Conservation (phyloP, 2,888 invertebrate genomes). For the Xylota segnis region DNA sequence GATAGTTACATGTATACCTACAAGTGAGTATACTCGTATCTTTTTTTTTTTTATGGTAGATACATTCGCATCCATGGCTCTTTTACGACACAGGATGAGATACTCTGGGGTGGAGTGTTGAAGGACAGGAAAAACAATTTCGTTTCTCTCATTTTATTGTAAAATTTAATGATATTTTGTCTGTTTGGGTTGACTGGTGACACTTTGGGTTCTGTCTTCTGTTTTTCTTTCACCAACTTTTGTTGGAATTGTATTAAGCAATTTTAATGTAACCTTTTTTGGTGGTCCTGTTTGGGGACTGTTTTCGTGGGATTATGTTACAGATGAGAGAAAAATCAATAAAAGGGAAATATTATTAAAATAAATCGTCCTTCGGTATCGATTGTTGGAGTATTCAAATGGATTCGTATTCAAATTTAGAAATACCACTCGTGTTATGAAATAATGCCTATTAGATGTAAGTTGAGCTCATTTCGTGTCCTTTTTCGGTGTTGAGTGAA, state of each 20-base stretch:
- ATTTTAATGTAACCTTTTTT: slow-evolving; percentile 24
- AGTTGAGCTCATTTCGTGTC: background rate
- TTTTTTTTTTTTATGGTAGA: slow-evolving; percentile 4
- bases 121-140: slow-evolving; percentile 13
- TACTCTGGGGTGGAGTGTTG: background rate
- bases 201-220: slow-evolving; percentile 3
- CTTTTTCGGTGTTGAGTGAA: background rate
- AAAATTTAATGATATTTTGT: slow-evolving; percentile 21
- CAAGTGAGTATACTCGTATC: slow-evolving; percentile 9
- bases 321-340: background rate
- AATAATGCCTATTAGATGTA: background rate
- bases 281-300: no score
- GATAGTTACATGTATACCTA: background rate
- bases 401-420: background rate
- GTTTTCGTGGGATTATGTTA: no score
- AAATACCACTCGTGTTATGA: background rate
- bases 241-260: slow-evolving; percentile 1
- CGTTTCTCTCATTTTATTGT: slow-evolving; percentile 13
- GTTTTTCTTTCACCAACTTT: background rate
- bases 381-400: background rate
- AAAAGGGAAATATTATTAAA: background rate
- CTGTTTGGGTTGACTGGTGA: slow-evolving; percentile 24
- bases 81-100: slow-evolving; percentile 9
- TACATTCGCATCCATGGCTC: background rate
- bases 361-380: background rate